Evolutionary conservation across 2,888 invertebrate species (phyloP).

Genomic region (Patella depressa): DNA sequence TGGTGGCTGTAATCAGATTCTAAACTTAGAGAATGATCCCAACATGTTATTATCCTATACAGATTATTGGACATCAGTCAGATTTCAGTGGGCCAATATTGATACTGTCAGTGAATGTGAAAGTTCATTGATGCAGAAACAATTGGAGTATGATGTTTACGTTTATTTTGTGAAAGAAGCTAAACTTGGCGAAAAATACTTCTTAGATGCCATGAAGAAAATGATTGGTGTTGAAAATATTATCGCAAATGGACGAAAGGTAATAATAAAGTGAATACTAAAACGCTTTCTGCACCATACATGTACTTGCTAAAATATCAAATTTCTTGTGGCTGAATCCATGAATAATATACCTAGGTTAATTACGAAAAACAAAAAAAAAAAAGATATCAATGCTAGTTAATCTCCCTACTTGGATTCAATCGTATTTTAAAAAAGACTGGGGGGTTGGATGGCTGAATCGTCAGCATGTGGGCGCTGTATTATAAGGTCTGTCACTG

Average conservation of each 20-base stretch:
- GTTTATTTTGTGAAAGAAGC: constrained; percentile 77
- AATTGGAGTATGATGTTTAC: constrained; percentile 75
- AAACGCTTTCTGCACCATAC: too few relatives aligned
- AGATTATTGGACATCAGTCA: constrained; percentile 74
- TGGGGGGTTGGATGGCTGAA: too few relatives aligned
- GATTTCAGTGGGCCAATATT: constrained; percentile 73
- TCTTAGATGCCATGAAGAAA: constrained; percentile 76
- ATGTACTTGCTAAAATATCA: too few relatives aligned
- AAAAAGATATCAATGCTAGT: too few relatives aligned
- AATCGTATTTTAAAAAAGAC: too few relatives aligned
- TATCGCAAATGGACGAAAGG: constrained; percentile 38
- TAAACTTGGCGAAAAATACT: constrained; percentile 74
- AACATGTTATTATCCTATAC: constrained; percentile 66
- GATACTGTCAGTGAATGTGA: constrained; percentile 66
- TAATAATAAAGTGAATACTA: constrained; percentile 16
- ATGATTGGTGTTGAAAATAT: constrained; percentile 75
- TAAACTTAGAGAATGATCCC: constrained; percentile 77
- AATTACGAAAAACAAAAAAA: too few relatives aligned
- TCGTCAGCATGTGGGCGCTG: too few relatives aligned
- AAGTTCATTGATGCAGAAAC: constrained; percentile 67
- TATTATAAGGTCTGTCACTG: too few relatives aligned
- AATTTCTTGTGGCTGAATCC: too few relatives aligned
- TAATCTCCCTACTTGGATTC: too few relatives aligned
- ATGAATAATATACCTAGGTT: too few relatives aligned
- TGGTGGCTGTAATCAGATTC: constrained; percentile 84